These are phyloP conservation scores for Ophion costatus DNA, from an alignment of 2,888 invertebrate species.

Conservation along the genomic window DNA sequence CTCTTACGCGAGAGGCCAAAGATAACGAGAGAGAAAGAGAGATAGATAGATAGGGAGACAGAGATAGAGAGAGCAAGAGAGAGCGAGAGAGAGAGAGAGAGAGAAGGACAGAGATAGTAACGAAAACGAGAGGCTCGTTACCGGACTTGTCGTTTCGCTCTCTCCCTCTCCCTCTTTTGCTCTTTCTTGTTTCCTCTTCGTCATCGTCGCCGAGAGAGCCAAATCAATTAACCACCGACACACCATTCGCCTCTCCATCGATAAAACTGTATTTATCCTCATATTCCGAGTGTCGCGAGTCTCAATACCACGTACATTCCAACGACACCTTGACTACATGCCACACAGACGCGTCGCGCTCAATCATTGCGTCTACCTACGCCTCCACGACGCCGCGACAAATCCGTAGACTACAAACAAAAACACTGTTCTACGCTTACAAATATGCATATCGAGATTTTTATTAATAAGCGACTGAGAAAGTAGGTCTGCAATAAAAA, in stretches of 20 bases:
- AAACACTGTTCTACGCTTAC: neutral
- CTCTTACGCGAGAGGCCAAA: slow-evolving; percentile 35
- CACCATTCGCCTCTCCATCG: slow-evolving; percentile 63
- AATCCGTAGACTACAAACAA: neutral
- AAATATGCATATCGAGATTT: neutral
- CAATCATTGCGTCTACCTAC: neutral
- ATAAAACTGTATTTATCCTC: slow-evolving; percentile 66
- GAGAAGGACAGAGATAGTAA: slow-evolving; percentile 31
- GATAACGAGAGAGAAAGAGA: slow-evolving; percentile 50
- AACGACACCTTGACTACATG: slow-evolving; percentile 59
- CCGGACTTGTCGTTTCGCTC: slow-evolving; percentile 46
- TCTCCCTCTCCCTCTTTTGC: slow-evolving; percentile 38
- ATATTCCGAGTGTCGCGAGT: slow-evolving; percentile 47
- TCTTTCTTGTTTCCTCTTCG: slow-evolving; percentile 63
- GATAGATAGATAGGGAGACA: slow-evolving; percentile 38
- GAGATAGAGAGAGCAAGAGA: slow-evolving; percentile 42
- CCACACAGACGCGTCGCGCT: slow-evolving; percentile 3
- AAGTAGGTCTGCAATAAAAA: neutral
- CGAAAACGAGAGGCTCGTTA: slow-evolving; percentile 62
- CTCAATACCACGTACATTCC: slow-evolving; percentile 59
- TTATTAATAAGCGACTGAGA: slow-evolving; percentile 34
- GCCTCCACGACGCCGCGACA: neutral
- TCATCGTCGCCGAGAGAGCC: slow-evolving; percentile 65
- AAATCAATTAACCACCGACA: slow-evolving; percentile 66
- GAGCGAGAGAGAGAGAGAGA: slow-evolving; percentile 43